Percentiles rank a stretch among this genome's conserved stretches.
These are phyloP conservation scores for Melanotaenia trifasciata DNA, from an alignment of 2,797 vertebrate species.

Conservation along the genomic window DNA sequence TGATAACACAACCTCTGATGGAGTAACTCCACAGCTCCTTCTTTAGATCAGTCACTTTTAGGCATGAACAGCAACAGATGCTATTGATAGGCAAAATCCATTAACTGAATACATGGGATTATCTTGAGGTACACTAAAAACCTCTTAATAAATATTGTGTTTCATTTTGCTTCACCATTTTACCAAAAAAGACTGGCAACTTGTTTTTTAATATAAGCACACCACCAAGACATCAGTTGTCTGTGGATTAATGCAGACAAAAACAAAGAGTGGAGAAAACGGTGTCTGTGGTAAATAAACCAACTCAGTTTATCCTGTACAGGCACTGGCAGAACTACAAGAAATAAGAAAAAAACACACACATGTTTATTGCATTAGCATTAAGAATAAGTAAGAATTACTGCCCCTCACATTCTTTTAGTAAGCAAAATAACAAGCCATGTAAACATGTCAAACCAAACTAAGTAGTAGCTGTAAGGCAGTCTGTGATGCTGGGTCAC, in stretches of 20 bases:
- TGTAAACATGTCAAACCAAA: slow-evolving; percentile 2
- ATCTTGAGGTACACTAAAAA: background rate
- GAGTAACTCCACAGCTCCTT: background rate
- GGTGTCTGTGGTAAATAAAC: background rate
- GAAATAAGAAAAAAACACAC: background rate
- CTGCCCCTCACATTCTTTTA: background rate
- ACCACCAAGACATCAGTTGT: background rate
- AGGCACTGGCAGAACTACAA: background rate
- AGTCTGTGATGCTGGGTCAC: background rate
- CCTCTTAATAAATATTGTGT: background rate
- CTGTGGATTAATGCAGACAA: background rate
- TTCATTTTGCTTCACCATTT: background rate
- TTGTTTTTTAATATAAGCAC: background rate
- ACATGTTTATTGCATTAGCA: background rate
- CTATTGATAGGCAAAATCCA: background rate
- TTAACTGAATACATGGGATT: background rate
- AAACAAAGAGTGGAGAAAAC: background rate
- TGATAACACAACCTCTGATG: background rate
- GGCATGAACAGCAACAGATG: background rate
- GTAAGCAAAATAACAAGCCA: background rate
- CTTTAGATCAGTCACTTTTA: background rate
- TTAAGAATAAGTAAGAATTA: background rate
- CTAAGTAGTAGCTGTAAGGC: background rate
- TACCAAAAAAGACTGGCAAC: background rate
- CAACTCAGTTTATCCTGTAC: background rate